Evolutionary conservation across 2,113 vertebrate species (phyloP).

Genomic region (Oxygymnocypris stewartii): DNA sequence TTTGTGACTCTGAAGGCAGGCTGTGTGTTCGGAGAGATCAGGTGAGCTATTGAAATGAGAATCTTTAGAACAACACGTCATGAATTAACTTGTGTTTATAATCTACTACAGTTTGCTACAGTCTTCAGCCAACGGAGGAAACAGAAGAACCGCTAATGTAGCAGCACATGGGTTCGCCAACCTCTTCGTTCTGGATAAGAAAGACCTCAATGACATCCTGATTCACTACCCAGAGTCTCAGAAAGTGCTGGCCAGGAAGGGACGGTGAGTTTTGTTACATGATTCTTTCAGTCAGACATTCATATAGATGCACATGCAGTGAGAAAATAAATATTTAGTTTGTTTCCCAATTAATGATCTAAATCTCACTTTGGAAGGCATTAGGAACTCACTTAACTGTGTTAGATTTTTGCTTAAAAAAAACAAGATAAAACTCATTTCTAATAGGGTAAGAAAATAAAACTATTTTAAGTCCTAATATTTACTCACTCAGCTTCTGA

Average conservation of each 20-base stretch:
- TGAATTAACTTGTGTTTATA: constrained; percentile 59
- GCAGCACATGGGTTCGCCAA: constrained; percentile 91
- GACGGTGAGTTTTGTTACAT: constrained; percentile 69
- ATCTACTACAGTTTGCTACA: constrained; percentile 79
- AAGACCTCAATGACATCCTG: constrained; percentile 88
- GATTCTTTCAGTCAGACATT: not conserved
- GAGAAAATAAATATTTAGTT: not conserved
- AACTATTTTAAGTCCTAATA: not conserved
- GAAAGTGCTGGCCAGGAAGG: constrained; percentile 90
- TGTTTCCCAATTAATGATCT: not conserved
- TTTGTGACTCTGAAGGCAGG: constrained; percentile 91
- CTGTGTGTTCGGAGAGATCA: constrained; percentile 90
- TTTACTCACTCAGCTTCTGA: not conserved
- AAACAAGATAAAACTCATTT: not conserved
- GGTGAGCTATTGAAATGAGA: constrained; percentile 64
- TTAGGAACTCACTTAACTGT: not conserved
- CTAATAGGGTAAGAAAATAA: not conserved
- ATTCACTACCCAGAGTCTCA: constrained; percentile 90
- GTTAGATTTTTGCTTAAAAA: not conserved
- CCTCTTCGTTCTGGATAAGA: constrained; percentile 92
- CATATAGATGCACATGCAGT: not conserved
- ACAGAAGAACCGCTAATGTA: constrained; percentile 87
- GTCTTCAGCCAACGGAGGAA: constrained; percentile 85
- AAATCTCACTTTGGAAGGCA: not conserved
- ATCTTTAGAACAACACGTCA: constrained; percentile 68